Conservation (phyloP, 37 sponge, comb jelly and placozoan species). For the Corticium candelabrum region DNA sequence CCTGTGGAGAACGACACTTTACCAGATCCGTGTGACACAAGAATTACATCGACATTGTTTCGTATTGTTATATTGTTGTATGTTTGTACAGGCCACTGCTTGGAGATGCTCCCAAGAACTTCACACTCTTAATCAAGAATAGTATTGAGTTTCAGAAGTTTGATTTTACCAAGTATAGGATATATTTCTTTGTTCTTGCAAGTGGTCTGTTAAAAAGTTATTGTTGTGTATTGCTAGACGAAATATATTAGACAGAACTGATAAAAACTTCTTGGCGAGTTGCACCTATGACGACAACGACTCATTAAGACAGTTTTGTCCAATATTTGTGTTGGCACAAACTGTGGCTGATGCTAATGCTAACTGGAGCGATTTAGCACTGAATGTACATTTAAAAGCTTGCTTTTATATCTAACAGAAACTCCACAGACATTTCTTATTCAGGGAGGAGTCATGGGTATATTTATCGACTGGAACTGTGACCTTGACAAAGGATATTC, state of each 20-base stretch:
- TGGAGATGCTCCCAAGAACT: conserved; percentile 27
- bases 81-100: background rate
- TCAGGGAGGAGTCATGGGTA: conserved; percentile 17
- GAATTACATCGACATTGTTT: background rate
- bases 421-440: background rate
- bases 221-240: no score
- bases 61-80: no score
- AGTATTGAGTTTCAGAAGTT: conserved; percentile 53
- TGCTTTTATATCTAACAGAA: no score
- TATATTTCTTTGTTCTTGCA: background rate
- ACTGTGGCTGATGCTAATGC: background rate
- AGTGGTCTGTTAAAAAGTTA: no score
- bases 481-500: background rate
- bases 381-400: background rate
- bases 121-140: conserved; percentile 81
- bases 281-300: background rate
- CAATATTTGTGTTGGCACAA: background rate
- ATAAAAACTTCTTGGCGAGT: no score
- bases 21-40: background rate
- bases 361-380: background rate
- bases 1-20: conserved; percentile 11
- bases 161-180: background rate
- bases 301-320: background rate
- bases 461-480: conserved; percentile 12
- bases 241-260: no score